phyloP scores from a whole-genome alignment of 1,140 invertebrate species.

The Listronotus bonariensis region DNA sequence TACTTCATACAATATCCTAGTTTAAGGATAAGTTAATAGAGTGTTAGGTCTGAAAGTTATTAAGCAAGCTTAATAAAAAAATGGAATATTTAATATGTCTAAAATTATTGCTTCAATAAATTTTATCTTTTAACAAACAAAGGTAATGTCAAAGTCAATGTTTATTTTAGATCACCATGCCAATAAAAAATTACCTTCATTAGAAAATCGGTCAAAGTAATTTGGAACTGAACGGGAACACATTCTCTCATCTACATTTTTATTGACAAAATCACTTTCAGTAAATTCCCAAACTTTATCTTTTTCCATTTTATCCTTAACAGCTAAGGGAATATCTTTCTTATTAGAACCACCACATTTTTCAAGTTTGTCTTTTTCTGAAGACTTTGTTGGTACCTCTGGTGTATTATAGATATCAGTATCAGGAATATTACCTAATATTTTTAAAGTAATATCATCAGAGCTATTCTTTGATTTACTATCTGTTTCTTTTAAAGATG shows the following conservation, averaged over 20 bases:
- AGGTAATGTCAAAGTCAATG: not conserved
- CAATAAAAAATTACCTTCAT: slow-evolving; percentile 14
- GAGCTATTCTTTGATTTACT: no score
- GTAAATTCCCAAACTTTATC: slow-evolving; percentile 26
- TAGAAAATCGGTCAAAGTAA: slow-evolving; percentile 40
- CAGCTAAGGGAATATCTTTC: not conserved
- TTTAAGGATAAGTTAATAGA: no score
- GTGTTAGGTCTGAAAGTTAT: no score
- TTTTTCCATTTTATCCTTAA: not conserved
- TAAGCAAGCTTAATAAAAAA: no score
- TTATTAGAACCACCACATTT: not conserved
- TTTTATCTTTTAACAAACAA: not conserved
- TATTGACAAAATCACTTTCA: slow-evolving; percentile 65
- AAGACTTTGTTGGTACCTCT: slow-evolving; percentile 20
- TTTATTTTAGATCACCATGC: not conserved
- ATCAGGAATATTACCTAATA: not conserved
- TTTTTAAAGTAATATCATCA: no score
- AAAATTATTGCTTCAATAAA: no score
- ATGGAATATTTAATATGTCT: no score
- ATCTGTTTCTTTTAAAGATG: no score
- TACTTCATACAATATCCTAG: no score
- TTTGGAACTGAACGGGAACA: slow-evolving; percentile 40
- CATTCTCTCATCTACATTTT: slow-evolving; percentile 55
- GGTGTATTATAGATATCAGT: slow-evolving; percentile 15
- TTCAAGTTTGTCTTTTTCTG: not conserved